Base-by-base conservation (phyloP, 2,113 vertebrate genomes). In the Thalassoma bifasciatum region DNA sequence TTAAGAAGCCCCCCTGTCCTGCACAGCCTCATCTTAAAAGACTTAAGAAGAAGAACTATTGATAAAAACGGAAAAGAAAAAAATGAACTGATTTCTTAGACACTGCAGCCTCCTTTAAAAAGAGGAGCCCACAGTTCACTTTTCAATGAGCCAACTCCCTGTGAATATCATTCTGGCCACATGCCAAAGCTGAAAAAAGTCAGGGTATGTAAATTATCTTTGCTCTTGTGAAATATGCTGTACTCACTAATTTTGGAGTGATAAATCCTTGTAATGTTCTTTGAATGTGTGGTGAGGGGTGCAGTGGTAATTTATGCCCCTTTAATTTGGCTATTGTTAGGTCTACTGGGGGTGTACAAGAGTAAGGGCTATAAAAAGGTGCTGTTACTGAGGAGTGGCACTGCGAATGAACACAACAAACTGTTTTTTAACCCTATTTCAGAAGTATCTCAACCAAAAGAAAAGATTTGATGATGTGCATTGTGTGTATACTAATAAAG, bases 181-280 rank as follows among this genome's bases (percentile, higher is more conserved):
- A 12, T 59, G 52, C 52, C 57, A 62, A n/a, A 34, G 1, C 22
- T 52, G 5, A 62, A 58, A 66, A 59, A 37, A 58, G n/a, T 24
- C 8, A 34, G 40, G 23, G 4, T 24, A 80, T 83, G 69, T 47
- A 52, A 77, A 79, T 63, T 0, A 73, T 64, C 46, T 67, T 74
- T 66, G 16, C 44, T n/a, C n/a, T 36, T 57, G 46, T 69, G 38
- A 68, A 66, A 68, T 49, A 71, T 52, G 21, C 60, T 47, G 38
- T 5, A n/a, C 10, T 3, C 26, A 62, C 16, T 50, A 30, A 50
- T n/a, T 79, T 62, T 36, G 70, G 58, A 60, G 42, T 68, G 64
- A 87, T 79, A 79, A 78, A 69, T 72, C 57, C 23, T 3, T 57
- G 13, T 24, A 57, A 75, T 72, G 58, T 51, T 80, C 46, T 14